Percentiles rank a stretch among this genome's conserved stretches.
Conservation (phyloP, 2,113 vertebrate genomes). For the Pholis gunnellus region DNA sequence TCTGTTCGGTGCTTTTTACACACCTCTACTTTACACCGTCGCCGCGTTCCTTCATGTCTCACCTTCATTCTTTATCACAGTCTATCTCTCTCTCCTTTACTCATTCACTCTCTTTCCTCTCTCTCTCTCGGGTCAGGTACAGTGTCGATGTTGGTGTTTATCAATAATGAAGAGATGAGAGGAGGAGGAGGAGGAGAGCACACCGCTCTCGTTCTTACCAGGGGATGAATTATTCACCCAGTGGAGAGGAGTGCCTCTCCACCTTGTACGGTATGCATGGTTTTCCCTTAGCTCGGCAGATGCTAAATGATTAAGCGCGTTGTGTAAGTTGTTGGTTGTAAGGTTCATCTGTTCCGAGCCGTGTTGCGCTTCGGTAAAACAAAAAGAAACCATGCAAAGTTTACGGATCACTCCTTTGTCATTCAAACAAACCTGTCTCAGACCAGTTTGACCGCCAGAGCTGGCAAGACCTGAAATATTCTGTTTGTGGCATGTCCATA, state of each 20-base stretch:
- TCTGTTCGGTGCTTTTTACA: constrained; percentile 18
- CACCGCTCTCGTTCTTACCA: constrained; percentile 66
- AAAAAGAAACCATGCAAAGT: constrained; percentile 7
- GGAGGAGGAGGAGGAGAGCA: constrained; percentile 71
- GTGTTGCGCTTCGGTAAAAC: constrained; percentile 5
- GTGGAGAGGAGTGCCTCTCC: constrained; percentile 63
- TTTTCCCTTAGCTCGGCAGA: constrained; percentile 33
- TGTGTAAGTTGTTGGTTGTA: constrained; percentile 34
- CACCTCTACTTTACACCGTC: constrained; percentile 16
- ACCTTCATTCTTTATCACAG: constrained; percentile 1
- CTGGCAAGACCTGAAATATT: constrained; percentile 32
- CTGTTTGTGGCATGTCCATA: constrained; percentile 19
- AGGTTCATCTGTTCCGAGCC: constrained; percentile 44
- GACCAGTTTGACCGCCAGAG: constrained; percentile 21
- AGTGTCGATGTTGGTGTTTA: constrained; percentile 82
- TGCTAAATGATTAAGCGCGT: constrained; percentile 60
- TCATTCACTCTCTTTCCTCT: background rate
- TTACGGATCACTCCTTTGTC: constrained; percentile 15
- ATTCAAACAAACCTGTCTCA: constrained; percentile 20
- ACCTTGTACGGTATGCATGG: background rate
- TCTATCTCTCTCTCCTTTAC: background rate
- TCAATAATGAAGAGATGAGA: constrained; percentile 82
- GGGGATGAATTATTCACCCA: constrained; percentile 80
- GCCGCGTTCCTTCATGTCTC: constrained; percentile 25
- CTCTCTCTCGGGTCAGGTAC: constrained; percentile 72